Evolutionary conservation across 2,113 vertebrate species (phyloP).

Genomic region (Thalassarche chlororhynchos): DNA sequence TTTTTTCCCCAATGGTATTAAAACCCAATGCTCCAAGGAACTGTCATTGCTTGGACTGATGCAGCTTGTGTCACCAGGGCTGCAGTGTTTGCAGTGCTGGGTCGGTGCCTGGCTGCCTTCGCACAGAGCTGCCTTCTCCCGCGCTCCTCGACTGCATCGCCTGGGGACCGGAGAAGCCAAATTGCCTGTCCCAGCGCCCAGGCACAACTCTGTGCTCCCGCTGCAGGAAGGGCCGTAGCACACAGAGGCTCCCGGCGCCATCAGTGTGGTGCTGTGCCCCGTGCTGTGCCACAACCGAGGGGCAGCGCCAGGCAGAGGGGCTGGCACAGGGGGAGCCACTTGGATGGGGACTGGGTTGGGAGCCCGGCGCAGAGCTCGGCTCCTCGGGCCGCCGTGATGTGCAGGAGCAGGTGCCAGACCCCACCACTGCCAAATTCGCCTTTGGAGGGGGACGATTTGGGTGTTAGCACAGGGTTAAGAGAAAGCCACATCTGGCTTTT

Average conservation of each 20-base stretch:
- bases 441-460: background rate
- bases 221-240: background rate
- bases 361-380: accelerated
- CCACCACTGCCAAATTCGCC: background rate
- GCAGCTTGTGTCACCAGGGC: background rate
- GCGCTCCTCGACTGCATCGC: accelerated
- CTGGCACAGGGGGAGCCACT: background rate
- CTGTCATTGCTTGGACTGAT: background rate
- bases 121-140: background rate
- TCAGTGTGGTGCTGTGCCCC: background rate
- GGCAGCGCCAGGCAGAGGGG: background rate
- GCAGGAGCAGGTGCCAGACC: background rate
- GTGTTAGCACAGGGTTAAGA: background rate
- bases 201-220: background rate
- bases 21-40: background rate
- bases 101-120: background rate
- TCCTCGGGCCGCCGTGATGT: accelerated
- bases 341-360: background rate
- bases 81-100: background rate
- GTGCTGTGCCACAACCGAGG: accelerated
- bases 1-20: background rate
- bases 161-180: background rate
- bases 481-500: accelerated
- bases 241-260: accelerated
- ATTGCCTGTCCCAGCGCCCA: accelerated